Base-by-base conservation (phyloP, 1,140 invertebrate species). In the Hyposmocoma kahamanoa region DNA sequence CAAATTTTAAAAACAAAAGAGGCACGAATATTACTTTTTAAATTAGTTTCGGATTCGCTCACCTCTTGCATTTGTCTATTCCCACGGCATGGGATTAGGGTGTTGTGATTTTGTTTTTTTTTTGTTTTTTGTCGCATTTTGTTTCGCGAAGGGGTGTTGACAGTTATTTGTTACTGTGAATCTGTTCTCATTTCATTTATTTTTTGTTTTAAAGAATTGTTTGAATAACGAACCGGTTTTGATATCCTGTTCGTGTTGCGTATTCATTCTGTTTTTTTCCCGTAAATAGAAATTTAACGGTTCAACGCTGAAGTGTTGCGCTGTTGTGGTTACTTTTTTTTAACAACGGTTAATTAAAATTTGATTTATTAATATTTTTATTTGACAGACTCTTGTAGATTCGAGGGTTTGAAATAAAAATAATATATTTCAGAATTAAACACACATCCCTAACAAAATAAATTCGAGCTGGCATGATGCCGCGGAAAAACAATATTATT, bases 81-180 rank as follows among this genome's bases (percentile, higher is more conserved):
- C 81, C 81, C 81, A 84, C 81, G 81, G 72, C 70, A 59, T 58
- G 59, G 81, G 80, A 79, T 81, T 84, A 81, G 72, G 81, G 78
- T 65, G 66, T 76, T 80, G 70, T 75, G 72, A 81, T 78, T 81
- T 76, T 63, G 72, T 81, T 77, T 82, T 74, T 69, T 67, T 63
- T 72, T 79, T n/a, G n/a, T n/a, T 81, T 78, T 81, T 72, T 65
- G 50, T 53, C 62, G 61, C 65, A 62, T 64, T 72, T 84, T 83
- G 77, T 82, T 84, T 84, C 78, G 80, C 71, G 67, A 81, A 84
- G 79, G 81, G 81, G 79, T 85, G 81, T 83, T 85, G 81, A 85
- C 81, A 85, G 79, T 78, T 84, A 84, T 84, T 84, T 81, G 81
- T 84, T 81, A 53, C 72, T 62, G 68, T 72, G 62, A 81, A 80